Base-by-base conservation (phyloP, 2,797 vertebrate species). In the Semotilus atromaculatus region DNA sequence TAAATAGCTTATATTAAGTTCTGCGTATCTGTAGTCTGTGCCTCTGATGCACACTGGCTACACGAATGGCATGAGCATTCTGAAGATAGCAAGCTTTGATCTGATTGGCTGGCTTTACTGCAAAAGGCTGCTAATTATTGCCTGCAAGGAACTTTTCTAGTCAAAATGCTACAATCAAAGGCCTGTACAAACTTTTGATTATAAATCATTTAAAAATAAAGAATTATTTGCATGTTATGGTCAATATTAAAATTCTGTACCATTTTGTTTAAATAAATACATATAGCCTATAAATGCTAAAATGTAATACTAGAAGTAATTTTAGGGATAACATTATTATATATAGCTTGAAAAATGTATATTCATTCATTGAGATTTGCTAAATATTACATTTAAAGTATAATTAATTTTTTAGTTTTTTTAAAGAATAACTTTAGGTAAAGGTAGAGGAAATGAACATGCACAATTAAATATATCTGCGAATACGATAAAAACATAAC, bases 1-100 rank as follows among this genome's bases (percentile, higher is more conserved):
- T 80, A 53, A 79, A 72, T 40, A 82, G 80, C 43, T 80, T 26
- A 14, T 74, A 83, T 83, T 73, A 83, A 82, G 34, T 71, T 48
- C 29, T 48, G 62, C 26, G 5, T 36, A 71, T 53, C 23, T 70
- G 62, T 48, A 45, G 34, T 5, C 58, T 66, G 18, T 62, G 16
- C n/a, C 11, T 67, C 13, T 76, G 58, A 67, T 55, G 45, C 62
- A 67, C 18, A 14, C 31, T 62, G 58, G 8, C 21, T n/a, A n/a
- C 10, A 48, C 66, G 21, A 66, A 72, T 13, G 2, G n/a, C 51
- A n/a, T 60, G 67, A 3, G n/a, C 9, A 7, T 36, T 75, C 11
- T 55, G 34, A 21, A 18, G 29, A 51, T 80, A 11, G 62, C 43
- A 10, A 34, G 62, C 29, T 48, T 80, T 29, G 14, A 3, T 67